Base-by-base conservation (phyloP, 2,113 vertebrate genomes). In the Pleuronectes platessa region DNA sequence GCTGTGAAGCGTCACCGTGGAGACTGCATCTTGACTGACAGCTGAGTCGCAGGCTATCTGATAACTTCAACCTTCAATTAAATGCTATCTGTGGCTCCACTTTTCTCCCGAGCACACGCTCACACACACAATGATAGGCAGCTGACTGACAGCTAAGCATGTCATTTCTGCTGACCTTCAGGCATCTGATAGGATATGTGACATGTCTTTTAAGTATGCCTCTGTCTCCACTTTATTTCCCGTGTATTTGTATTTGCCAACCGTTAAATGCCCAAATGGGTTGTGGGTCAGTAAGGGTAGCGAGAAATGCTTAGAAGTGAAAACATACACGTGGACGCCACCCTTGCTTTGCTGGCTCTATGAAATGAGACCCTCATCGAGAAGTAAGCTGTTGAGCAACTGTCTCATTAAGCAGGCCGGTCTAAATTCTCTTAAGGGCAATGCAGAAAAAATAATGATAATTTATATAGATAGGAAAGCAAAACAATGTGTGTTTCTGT, bases 1-100 rank as follows among this genome's bases (percentile, higher is more conserved):
- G 14, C 81, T 67, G 62, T 54, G 65, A 87, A 78, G 90, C 83
- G 55, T 90, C 84, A 79, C 86, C 60, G 78, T 76, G 81, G 86
- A 56, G 86, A 89, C 89, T 79, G 88, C 78, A 76, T 88, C 79
- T 80, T 93, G 92, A 92, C 82, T 92, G 92, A 89, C 92, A 88
- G 89, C 85, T 61, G 81, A 91, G 86, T 89, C 67, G 81, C 85
- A 68, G 82, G 83, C 89, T 88, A 92, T 92, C 92, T 89, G 92
- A 93, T 92, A 91, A 89, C 89, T 86, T 82, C 79, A 78, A 86
- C 87, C 87, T 92, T 93, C 89, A 93, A 92, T 92, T 93, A 91
- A 92, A 90, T 68, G 82, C 83, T 90, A 91, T 93, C 92, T 92
- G 84, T 75, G 63, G 79, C 82, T 81, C 60, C 1, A 66, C 78